Evolutionary conservation across 1,140 invertebrate species (phyloP).

Genomic region (Maconellicoccus hirsutus): DNA sequence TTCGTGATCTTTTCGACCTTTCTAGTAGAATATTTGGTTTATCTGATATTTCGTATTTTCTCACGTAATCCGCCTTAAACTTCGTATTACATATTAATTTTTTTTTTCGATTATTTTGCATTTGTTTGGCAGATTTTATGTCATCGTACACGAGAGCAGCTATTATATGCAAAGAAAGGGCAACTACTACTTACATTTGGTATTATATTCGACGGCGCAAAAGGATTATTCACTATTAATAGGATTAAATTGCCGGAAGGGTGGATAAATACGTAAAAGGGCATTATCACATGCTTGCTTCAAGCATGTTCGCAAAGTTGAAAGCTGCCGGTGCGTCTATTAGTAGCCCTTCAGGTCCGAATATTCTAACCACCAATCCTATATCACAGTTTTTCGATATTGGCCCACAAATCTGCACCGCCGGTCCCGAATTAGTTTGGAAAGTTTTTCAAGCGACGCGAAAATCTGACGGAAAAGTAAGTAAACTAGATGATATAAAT

Average conservation of each 20-base stretch:
- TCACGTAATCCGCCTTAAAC: too few species aligned
- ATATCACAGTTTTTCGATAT: constrained; percentile 80
- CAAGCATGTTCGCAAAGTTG: constrained; percentile 25
- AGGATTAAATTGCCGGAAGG: not conserved
- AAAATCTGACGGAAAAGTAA: constrained; percentile 83
- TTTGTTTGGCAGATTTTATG: not conserved
- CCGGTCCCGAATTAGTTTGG: constrained; percentile 86
- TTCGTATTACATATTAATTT: too few species aligned
- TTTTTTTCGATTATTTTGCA: too few species aligned
- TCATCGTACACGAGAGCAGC: constrained; percentile 1
- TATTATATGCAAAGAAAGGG: not conserved
- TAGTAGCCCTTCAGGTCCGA: constrained; percentile 37
- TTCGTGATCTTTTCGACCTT: too few species aligned
- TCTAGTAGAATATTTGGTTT: too few species aligned
- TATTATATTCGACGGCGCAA: not conserved
- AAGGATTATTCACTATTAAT: not conserved
- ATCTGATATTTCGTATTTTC: too few species aligned
- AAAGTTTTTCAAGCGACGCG: constrained; percentile 79
- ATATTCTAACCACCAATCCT: constrained; percentile 64
- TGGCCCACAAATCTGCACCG: constrained; percentile 72
- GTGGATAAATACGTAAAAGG: constrained; percentile 14
- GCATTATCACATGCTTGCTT: constrained; percentile 16
- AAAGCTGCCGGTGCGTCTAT: constrained; percentile 24
- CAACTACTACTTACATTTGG: not conserved
- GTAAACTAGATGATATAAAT: too few species aligned